Percentiles rank a stretch among this genome's conserved stretches.
Evolutionary conservation across 1,140 invertebrate genomes (phyloP).

Genomic region (Calosoma granatense): DNA sequence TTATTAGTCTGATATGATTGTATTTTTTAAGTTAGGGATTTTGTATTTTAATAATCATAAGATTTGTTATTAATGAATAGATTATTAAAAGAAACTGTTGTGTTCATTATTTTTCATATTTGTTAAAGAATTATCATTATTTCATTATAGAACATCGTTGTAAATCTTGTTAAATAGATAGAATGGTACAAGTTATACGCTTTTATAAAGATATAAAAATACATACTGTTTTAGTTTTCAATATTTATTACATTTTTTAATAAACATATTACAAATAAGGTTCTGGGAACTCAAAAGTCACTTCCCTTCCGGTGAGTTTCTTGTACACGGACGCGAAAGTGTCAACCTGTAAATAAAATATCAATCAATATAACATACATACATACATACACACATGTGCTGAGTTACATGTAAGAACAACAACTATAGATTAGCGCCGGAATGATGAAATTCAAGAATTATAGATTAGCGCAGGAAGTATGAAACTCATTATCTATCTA

Average conservation of each 20-base stretch:
- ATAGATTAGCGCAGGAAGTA: too few species aligned
- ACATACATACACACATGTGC: constrained; percentile 12
- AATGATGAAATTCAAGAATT: constrained; percentile 9
- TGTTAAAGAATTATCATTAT: too few species aligned
- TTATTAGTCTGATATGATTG: neutral
- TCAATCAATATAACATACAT: constrained; percentile 17
- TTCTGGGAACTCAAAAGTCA: constrained; percentile 98
- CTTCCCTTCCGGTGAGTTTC: constrained; percentile 96
- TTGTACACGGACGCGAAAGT: constrained; percentile 98
- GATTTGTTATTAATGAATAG: neutral
- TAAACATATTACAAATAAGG: constrained; percentile 75
- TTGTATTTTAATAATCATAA: neutral
- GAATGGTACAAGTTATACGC: too few species aligned
- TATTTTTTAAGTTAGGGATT: neutral
- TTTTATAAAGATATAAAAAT: too few species aligned
- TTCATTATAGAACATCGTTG: too few species aligned
- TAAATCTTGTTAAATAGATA: too few species aligned
- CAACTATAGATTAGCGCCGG: neutral
- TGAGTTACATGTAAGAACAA: constrained; percentile 9
- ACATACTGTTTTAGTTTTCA: constrained; percentile 6
- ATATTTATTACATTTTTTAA: constrained; percentile 27
- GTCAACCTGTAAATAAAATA: constrained; percentile 72
- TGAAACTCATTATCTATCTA: too few species aligned
- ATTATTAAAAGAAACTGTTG: too few species aligned
- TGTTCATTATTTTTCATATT: too few species aligned